Conservation (phyloP, 2,797 vertebrate species). For the Gobio occitaniae region DNA sequence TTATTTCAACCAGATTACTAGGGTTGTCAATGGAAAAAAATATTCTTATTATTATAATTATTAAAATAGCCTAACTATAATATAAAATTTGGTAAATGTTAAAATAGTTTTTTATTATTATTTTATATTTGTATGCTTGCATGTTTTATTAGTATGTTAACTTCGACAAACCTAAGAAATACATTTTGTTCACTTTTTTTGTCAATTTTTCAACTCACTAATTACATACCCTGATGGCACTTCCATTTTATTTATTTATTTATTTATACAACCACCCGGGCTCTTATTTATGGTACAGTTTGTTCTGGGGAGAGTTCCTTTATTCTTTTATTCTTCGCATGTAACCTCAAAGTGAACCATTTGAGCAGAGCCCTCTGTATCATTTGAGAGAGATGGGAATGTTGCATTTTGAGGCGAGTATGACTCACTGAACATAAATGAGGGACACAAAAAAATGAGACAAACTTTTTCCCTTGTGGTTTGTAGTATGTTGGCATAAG, state of each 20-base stretch:
- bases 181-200: too few species aligned
- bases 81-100: too few species aligned
- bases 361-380: neutral
- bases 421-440: conserved; percentile 58
- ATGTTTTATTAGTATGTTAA: neutral
- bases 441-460: conserved; percentile 2
- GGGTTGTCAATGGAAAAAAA: too few species aligned
- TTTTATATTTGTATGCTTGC: neutral
- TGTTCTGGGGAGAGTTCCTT: neutral
- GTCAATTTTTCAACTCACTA: too few species aligned
- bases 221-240: neutral
- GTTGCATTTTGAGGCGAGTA: conserved; percentile 56
- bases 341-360: neutral
- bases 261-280: neutral
- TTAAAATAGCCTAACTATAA: too few species aligned
- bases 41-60: too few species aligned
- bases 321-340: neutral
- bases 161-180: neutral
- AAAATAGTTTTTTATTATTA: neutral
- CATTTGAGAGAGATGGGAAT: conserved; percentile 50
- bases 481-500: neutral
- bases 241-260: neutral
- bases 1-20: too few species aligned
- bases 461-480: conserved; percentile 36
- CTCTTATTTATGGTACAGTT: neutral